Evolutionary conservation across 2,888 invertebrate species (phyloP), one percentile per base, ranked within the genome.

Genomic region (Argyra leucocephala): DNA sequence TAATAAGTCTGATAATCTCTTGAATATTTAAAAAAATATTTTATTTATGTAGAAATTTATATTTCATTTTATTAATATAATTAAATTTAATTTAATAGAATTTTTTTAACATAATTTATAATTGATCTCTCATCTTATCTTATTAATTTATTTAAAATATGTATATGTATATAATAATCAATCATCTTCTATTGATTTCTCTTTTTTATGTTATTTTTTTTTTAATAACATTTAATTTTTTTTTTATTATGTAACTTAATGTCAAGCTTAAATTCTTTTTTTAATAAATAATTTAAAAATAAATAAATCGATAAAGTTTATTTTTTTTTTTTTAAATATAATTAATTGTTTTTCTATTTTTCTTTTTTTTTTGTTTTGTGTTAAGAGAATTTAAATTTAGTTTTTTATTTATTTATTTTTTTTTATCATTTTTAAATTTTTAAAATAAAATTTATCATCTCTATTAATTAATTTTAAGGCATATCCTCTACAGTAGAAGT

Each of bases 401-500:
- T n/a, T n/a, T n/a, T n/a, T n/a, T n/a, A 31, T 7, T 31, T 31
- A n/a, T 48, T 48, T 48, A 37, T 3, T 37, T 3, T 37, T 10
- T 37, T 9, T 26, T 31, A 7, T 31, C 7, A 31, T 31, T 26
- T 31, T 10, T 31, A 6, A 31, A n/a, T n/a, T n/a, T n/a, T 31
- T 26, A 31, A 31, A 31, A 31, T 31, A 31, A 31, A 6, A n/a
- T n/a, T n/a, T n/a, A 31, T 31, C 12, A 12, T 6, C 31, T 31
- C 12, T 31, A 26, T 31, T 7, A 21, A 15, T 31, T 58, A 21
- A 15, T 31, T 58, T 69, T 69, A 70, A 69, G 68, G 68, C 65
- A 69, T 66, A 65, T 71, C 81, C 71, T 83, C 84, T 69, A 81
- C 82, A 37, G 84, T 84, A 0, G 85, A 84, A 7, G 66, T 69